Evolutionary conservation across 92 coral and sea anemone species (phyloP).

Genomic region (Desmophyllum pertusum): DNA sequence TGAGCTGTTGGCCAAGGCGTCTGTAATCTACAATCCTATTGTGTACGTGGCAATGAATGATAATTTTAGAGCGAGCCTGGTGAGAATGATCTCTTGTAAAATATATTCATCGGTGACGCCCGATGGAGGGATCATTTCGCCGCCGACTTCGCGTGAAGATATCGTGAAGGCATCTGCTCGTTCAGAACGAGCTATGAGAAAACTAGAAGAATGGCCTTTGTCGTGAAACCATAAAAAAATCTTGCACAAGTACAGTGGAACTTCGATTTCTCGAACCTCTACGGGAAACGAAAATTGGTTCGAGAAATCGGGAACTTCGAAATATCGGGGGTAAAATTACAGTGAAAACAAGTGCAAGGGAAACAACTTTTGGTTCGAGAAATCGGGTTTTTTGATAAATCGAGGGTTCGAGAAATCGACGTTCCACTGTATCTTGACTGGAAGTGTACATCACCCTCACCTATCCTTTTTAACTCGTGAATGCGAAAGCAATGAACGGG

Average conservation of each 20-base stretch:
- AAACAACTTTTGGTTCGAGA: too few species aligned
- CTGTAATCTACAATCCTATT: conserved; percentile 74
- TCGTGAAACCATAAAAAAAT: conserved; percentile 20
- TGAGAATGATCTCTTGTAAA: conserved; percentile 16
- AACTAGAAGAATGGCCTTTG: conserved; percentile 22
- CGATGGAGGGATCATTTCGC: neutral
- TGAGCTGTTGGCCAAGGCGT: conserved; percentile 76
- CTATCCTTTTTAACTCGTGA: too few species aligned
- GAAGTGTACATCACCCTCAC: too few species aligned
- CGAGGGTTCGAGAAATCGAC: too few species aligned
- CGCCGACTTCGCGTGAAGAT: neutral
- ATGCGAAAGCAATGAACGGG: too few species aligned
- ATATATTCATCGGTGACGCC: neutral
- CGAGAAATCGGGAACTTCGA: too few species aligned
- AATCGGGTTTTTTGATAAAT: too few species aligned
- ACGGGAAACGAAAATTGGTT: too few species aligned
- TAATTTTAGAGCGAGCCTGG: conserved; percentile 41
- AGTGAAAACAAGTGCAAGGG: too few species aligned
- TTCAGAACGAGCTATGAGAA: neutral
- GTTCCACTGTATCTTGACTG: too few species aligned
- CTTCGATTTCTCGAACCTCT: too few species aligned
- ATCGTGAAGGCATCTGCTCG: conserved; percentile 4
- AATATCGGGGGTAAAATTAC: too few species aligned
- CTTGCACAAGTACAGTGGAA: conserved; percentile 5
- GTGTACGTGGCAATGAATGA: conserved; percentile 58